Evolutionary conservation across 2,888 invertebrate species (phyloP), one percentile per base, ranked within the genome.

Genomic region (Cyaniris semiargus): DNA sequence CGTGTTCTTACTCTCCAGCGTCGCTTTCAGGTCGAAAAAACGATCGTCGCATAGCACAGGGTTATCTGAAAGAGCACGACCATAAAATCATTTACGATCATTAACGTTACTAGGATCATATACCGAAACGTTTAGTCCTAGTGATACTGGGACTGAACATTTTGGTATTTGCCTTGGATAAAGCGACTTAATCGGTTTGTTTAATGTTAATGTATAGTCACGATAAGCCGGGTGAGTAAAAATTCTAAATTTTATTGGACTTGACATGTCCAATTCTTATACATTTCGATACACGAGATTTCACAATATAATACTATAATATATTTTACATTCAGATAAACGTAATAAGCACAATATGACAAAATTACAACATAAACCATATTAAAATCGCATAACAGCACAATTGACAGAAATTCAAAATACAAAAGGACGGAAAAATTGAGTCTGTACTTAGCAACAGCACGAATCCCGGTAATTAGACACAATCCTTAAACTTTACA

Each of bases 1-100:
- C 1, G 97, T 96, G 84, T 97, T 96, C 85, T 96, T 95, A 53
- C 95, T 95, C 85, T 96, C 96, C 91, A 97, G 94, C 78, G 95
- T 94, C 0, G 96, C 95, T 81, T 95, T 95, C 81, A 97, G 92
- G 88, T 97, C 96, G 81, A 95, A 96, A 78, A 97, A 89, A 13
- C 95, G 95, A 77, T 96, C 96, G 86, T 97, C 96, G 87, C 97
- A 97, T 81, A 97, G 90, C 78, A 97, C 96, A 76, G 97, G 97
- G 90, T 97, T 97, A 86, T 97, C 97, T 97, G 94, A 77, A 81
- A 83, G 83, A 81, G 82, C 83, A 70, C 78, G 58, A 23, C 7
- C 80, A 80, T 78, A 75, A 79, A 13, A 58, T 21, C 13, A 60
- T 60, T 21, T 10, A 60, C 4, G 60, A 23, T 21, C n/a, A 21